Conservation (phyloP, 37 sponge, comb jelly and placozoan genomes). For the Crambe crambe region DNA sequence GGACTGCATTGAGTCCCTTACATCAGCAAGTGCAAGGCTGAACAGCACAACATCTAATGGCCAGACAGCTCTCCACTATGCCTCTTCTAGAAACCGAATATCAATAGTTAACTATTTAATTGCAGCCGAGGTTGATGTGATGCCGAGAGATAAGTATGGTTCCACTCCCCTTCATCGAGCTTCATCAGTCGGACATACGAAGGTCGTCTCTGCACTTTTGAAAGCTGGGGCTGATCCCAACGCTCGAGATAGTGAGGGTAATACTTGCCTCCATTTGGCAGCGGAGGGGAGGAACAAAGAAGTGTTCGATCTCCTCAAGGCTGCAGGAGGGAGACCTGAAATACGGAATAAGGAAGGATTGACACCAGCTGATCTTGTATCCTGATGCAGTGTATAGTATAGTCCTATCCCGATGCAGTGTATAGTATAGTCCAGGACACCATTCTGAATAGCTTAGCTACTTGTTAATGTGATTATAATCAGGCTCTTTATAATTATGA, state of each 20-base stretch:
- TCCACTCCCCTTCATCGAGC: slow-evolving; percentile 58
- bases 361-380: slow-evolving; percentile 24
- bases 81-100: slow-evolving; percentile 56
- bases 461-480: no score
- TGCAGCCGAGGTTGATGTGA: slow-evolving; percentile 2
- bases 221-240: slow-evolving; percentile 32
- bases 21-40: slow-evolving; percentile 21
- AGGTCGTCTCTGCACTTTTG: slow-evolving; percentile 27
- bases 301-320: slow-evolving; percentile 33
- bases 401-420: no score
- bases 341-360: slow-evolving; percentile 55
- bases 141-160: slow-evolving; percentile 24
- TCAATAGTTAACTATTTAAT: slow-evolving; percentile 27
- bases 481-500: no score
- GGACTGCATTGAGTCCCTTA: slow-evolving; percentile 27
- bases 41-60: slow-evolving; percentile 44
- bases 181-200: slow-evolving; percentile 21
- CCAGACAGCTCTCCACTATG: slow-evolving; percentile 72
- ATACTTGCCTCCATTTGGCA: slow-evolving; percentile 67
- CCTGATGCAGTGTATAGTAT: no score
- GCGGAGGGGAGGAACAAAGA: slow-evolving; percentile 40
- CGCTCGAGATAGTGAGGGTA: slow-evolving; percentile 59
- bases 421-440: no score
- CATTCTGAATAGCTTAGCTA: no score
- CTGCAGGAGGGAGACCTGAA: slow-evolving; percentile 32